Conservation (phyloP, 1,140 invertebrate genomes). For the Agrilus planipennis region DNA sequence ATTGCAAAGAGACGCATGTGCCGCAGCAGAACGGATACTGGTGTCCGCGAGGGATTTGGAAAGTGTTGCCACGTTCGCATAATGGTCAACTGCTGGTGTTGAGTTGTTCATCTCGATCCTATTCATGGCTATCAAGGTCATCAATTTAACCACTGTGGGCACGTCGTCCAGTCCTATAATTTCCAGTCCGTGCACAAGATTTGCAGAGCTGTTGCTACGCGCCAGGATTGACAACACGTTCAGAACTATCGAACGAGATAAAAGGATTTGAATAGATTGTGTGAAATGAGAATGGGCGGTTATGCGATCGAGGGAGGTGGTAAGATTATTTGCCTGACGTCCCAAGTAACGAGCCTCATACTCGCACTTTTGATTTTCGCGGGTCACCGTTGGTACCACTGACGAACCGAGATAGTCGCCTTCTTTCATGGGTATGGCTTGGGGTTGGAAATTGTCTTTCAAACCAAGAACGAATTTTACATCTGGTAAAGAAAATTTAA, state of each 20-base stretch:
- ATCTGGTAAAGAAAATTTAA: constrained; percentile 20
- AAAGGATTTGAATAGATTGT: constrained; percentile 39
- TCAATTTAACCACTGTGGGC: constrained; percentile 46
- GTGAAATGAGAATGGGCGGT: constrained; percentile 40
- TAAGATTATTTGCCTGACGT: constrained; percentile 39
- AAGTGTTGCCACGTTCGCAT: constrained; percentile 6
- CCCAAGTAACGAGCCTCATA: constrained; percentile 30
- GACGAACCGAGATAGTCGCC: constrained; percentile 44
- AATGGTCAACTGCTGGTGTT: no score
- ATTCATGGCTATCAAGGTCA: constrained; percentile 48
- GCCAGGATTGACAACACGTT: constrained; percentile 43
- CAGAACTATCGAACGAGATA: constrained; percentile 44
- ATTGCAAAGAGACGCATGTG: constrained; percentile 37
- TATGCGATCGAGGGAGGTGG: constrained; percentile 37
- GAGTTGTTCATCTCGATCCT: constrained; percentile 34
- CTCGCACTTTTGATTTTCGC: constrained; percentile 19
- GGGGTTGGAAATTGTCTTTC: constrained; percentile 24
- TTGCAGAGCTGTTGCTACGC: constrained; percentile 36
- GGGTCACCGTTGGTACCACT: constrained; percentile 30
- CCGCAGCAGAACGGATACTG: constrained; percentile 25
- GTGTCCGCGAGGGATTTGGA: constrained; percentile 12
- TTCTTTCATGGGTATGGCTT: constrained; percentile 33
- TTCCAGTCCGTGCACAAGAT: constrained; percentile 41
- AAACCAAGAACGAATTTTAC: constrained; percentile 23
- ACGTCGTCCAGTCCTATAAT: constrained; percentile 49